Percentiles rank a stretch among this genome's conserved stretches.
Conservation (phyloP, 2,888 invertebrate species). For the Lepidochrysops patricia region DNA sequence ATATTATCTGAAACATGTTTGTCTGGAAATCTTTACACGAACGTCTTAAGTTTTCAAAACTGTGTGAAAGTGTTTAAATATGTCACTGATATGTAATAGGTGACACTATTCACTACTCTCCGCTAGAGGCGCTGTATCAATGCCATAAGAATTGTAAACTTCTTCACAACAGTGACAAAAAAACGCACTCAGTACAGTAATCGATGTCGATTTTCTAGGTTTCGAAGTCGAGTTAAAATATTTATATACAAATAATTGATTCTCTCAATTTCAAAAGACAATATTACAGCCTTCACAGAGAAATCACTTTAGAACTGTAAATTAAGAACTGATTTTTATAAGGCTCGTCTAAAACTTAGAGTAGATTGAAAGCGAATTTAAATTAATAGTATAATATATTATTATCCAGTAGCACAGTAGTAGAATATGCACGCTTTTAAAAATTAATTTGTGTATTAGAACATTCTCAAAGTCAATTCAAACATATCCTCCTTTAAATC, state of each 20-base stretch:
- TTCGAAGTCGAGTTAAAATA: not conserved
- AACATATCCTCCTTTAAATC: not conserved
- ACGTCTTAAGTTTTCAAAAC: too few species aligned
- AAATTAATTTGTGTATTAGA: not conserved
- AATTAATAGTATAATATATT: not conserved
- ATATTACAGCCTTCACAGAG: not conserved
- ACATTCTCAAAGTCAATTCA: not conserved
- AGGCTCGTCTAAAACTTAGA: not conserved
- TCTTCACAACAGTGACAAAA: too few species aligned
- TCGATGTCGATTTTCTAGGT: not conserved
- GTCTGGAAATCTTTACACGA: too few species aligned
- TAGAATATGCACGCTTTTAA: not conserved
- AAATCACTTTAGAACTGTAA: not conserved
- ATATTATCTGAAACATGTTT: too few species aligned
- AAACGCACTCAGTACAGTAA: too few species aligned
- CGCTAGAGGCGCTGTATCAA: too few species aligned
- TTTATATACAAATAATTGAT: not conserved
- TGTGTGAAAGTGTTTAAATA: too few species aligned
- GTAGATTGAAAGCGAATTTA: conserved; percentile 9
- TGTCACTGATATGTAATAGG: too few species aligned
- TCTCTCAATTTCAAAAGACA: not conserved
- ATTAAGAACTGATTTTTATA: conserved; percentile 4
- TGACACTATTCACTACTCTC: too few species aligned
- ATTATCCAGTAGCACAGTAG: not conserved
- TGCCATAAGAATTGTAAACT: too few species aligned